These are phyloP conservation scores for Hirundichthys speculiger DNA, from an alignment of 2,113 vertebrate species.

Conservation along the genomic window DNA sequence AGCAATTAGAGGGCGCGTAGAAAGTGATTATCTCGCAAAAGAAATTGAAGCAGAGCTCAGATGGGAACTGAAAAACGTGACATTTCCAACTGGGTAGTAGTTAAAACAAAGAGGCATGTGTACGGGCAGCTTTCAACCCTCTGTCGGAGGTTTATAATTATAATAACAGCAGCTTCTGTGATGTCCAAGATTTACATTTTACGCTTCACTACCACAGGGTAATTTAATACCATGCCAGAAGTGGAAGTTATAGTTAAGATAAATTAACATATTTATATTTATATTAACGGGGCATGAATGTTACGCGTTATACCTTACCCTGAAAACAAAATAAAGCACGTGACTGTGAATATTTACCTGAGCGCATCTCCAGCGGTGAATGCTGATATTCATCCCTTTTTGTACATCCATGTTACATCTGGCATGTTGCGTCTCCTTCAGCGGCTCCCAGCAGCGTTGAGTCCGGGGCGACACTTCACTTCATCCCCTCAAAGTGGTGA, in stretches of 20 bases:
- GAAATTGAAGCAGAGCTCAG: constrained; percentile 12
- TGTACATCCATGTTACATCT: constrained; percentile 68
- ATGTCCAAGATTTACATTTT: too few relatives aligned
- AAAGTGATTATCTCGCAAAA: constrained; percentile 15
- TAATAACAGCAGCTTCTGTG: neutral
- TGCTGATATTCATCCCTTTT: constrained; percentile 45
- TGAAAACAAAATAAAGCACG: too few relatives aligned
- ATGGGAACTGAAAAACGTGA: neutral
- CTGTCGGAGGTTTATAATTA: too few relatives aligned
- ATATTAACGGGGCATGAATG: neutral
- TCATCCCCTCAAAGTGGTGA: constrained; percentile 39
- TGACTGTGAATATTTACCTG: constrained; percentile 39
- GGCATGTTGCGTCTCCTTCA: constrained; percentile 46
- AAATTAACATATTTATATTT: neutral
- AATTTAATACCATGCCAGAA: neutral
- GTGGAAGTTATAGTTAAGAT: constrained; percentile 24
- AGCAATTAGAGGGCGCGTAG: constrained; percentile 34
- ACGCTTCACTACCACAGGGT: too few relatives aligned
- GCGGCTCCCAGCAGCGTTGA: constrained; percentile 27
- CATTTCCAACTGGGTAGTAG: constrained; percentile 13
- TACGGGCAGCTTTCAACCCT: too few relatives aligned
- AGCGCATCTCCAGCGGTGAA: constrained; percentile 26
- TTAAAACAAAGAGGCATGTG: too few relatives aligned
- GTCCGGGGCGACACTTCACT: constrained; percentile 38
- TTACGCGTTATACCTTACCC: too few relatives aligned